Base-by-base conservation (phyloP, 1,140 invertebrate species). In the Drosophila kikkawai region DNA sequence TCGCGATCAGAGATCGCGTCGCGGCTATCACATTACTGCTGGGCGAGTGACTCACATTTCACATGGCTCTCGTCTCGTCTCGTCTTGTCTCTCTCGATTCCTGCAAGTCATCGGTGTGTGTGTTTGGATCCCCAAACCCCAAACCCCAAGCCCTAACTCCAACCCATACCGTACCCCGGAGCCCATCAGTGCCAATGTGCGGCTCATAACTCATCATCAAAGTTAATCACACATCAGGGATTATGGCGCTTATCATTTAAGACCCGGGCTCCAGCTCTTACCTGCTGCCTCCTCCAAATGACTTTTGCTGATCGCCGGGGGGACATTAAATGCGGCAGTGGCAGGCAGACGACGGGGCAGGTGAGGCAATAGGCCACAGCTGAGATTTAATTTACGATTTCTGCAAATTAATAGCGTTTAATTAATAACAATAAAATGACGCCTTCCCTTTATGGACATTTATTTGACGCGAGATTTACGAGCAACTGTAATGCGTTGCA, bases 391-490 rank as follows among this genome's bases (percentile, higher is more conserved):
- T 90, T 90, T 90, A 90, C 86, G 86, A 90, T 90, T 90, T 91
- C 86, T 91, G 83, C 87, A 90, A 90, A 90, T 90, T 91, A 90
- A 90, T 90, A 91, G 86, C 86, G 55, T 90, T 90, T 91, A 90
- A 90, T 90, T 90, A 90, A 90, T 90, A 90, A 90, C 86, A 90
- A 91, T 90, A 90, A 90, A 90, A 86, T 90, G 86, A 90, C 86
- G 86, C 86, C 87, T 90, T 79, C 22, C 61, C 51, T 82, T 90
- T 90, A 90, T 90, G 82, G 79, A 82, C 86, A 82, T 90, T 90
- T 90, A 90, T 90, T 90, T 90, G 85, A 73, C 75, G 71, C 51
- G 60, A 76, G 85, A 90, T 90, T 90, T 90, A 90, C 77, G 85
- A 70, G 65, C 55, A 13, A 50, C 47, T 42, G 44, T 50, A 71